Conservation (phyloP, 2,113 vertebrate genomes). For the Archocentrus centrarchus region DNA sequence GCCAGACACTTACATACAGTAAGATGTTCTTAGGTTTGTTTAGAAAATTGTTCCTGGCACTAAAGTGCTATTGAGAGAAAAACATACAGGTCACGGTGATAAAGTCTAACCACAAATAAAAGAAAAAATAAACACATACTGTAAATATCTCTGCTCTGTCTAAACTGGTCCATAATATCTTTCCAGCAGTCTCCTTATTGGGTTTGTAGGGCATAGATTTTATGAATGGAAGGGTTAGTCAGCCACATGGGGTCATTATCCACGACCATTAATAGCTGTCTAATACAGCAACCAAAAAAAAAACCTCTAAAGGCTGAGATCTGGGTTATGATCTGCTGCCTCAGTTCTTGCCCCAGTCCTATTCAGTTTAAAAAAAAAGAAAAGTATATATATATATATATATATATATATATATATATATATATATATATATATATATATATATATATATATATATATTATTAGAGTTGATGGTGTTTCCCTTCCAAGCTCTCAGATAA, state of each 20-base stretch:
- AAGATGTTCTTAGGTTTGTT: background rate
- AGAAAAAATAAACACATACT: background rate
- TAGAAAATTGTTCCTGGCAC: background rate
- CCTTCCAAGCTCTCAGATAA: background rate
- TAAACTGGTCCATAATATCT: background rate
- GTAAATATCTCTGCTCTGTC: background rate
- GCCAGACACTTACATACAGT: background rate
- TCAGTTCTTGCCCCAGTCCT: background rate
- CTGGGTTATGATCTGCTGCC: constrained; percentile 14
- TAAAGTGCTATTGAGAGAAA: background rate
- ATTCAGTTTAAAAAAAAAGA: background rate
- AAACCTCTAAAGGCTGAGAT: constrained; percentile 10
- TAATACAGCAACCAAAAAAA: background rate
- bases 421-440: background rate
- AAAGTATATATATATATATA: background rate
- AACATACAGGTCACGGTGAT: background rate
- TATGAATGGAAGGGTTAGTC: constrained; percentile 40
- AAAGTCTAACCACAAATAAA: background rate
- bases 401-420: background rate
- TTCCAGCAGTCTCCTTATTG: constrained; percentile 6
- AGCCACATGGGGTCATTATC: constrained; percentile 12
- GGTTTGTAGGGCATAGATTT: constrained; percentile 47
- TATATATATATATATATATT: background rate
- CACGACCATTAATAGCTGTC: constrained; percentile 27
- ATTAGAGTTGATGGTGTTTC: background rate